phyloP scores from a whole-genome alignment of 2,113 vertebrate species.

The Sula dactylatra region DNA sequence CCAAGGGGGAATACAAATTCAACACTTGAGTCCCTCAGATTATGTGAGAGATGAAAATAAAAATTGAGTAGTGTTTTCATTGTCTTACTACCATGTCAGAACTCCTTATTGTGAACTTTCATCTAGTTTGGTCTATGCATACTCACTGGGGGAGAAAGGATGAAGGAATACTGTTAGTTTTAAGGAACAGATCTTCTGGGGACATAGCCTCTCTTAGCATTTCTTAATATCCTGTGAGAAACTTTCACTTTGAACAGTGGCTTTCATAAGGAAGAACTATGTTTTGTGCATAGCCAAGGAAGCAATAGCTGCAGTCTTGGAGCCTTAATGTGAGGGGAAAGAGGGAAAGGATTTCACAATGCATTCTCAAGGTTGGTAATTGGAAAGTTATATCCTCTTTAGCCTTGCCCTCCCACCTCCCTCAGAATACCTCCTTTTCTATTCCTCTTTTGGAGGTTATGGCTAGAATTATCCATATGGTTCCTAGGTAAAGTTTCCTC shows the following conservation, averaged over 20 bases:
- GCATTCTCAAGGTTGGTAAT: neutral
- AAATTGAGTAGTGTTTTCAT: neutral
- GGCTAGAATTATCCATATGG: neutral
- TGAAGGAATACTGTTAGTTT: neutral
- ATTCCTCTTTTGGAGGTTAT: no score
- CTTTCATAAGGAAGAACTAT: neutral
- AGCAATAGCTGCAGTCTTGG: neutral
- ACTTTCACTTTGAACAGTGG: neutral
- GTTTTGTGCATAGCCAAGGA: neutral
- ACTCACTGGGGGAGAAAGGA: neutral
- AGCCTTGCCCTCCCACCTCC: neutral
- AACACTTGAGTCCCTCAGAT: neutral
- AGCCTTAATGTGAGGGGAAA: neutral
- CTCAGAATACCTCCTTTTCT: neutral
- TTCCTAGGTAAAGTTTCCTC: neutral
- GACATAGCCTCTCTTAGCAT: neutral
- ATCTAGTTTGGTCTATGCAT: neutral
- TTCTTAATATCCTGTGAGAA: neutral
- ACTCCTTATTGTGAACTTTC: neutral
- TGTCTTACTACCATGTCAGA: neutral
- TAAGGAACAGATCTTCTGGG: neutral
- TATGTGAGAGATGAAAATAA: neutral
- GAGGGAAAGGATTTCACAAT: neutral
- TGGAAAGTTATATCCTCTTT: neutral
- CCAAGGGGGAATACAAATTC: neutral